Evolutionary conservation across 1,140 invertebrate species (phyloP).

Genomic region (Meteorus sp.): DNA sequence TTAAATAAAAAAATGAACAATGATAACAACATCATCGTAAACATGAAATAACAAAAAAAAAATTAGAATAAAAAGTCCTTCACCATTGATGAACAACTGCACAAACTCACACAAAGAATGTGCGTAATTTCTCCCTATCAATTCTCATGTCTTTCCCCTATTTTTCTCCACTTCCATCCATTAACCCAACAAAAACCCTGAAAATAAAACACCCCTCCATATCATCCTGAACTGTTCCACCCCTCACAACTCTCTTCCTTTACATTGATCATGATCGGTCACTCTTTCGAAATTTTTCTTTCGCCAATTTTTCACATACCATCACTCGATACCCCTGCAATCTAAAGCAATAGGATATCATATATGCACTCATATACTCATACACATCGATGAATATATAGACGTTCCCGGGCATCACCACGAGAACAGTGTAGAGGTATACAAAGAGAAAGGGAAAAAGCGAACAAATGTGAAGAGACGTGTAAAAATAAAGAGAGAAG

Average conservation of each 20-base stretch:
- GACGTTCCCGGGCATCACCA: background rate
- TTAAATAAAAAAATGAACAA: too few species aligned
- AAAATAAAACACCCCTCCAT: too few species aligned
- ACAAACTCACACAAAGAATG: too few species aligned
- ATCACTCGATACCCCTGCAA: too few species aligned
- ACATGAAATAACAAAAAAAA: too few species aligned
- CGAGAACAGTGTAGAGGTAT: background rate
- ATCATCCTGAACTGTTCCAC: background rate
- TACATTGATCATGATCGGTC: constrained; percentile 1
- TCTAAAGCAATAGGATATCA: too few species aligned
- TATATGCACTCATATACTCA: too few species aligned
- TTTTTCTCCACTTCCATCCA: background rate
- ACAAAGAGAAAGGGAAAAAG: constrained; percentile 2
- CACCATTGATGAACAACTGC: too few species aligned
- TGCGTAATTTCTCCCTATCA: background rate
- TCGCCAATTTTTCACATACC: constrained; percentile 19
- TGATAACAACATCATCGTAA: too few species aligned
- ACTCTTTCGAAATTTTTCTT: constrained; percentile 13
- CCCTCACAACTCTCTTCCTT: background rate
- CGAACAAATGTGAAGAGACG: background rate
- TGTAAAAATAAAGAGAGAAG: background rate
- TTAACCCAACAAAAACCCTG: too few species aligned
- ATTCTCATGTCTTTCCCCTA: background rate
- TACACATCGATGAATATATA: too few species aligned
- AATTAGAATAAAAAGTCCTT: too few species aligned